Conservation (phyloP, 2,797 vertebrate species). For the Clarias laeviceps region DNA sequence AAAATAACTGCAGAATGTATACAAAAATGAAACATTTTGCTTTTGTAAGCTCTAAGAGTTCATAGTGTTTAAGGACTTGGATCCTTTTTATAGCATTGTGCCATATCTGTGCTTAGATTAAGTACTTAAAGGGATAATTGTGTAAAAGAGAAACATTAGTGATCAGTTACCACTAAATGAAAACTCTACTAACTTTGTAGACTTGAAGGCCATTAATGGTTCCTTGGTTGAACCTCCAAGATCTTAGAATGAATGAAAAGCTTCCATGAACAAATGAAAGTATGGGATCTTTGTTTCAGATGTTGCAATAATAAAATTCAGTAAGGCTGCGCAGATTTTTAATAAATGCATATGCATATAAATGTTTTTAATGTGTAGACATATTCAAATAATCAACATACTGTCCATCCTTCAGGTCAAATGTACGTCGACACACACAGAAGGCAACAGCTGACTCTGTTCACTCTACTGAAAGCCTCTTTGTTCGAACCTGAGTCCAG, state of each 20-base stretch:
- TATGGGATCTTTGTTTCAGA: background rate
- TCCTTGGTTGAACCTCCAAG: background rate
- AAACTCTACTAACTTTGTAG: background rate
- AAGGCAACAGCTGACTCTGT: constrained; percentile 46
- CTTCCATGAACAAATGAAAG: background rate
- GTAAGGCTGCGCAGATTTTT: background rate
- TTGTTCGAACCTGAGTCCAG: constrained; percentile 45
- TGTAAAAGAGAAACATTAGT: background rate
- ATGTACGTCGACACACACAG: constrained; percentile 19
- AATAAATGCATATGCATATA: background rate
- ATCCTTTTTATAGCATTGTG: background rate
- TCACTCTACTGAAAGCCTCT: constrained; percentile 39
- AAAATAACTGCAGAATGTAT: background rate
- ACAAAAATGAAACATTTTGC: background rate
- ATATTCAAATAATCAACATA: background rate
- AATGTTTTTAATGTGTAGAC: background rate
- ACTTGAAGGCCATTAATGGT: background rate
- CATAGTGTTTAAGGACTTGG: background rate
- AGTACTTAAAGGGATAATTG: background rate
- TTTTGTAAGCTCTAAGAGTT: background rate
- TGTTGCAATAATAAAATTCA: background rate
- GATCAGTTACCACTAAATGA: background rate
- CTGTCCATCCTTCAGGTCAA: background rate
- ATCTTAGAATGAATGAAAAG: background rate
- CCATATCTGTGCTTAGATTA: background rate